phyloP scores from a whole-genome alignment of 2,113 vertebrate genomes.

The Lanius collurio region DNA sequence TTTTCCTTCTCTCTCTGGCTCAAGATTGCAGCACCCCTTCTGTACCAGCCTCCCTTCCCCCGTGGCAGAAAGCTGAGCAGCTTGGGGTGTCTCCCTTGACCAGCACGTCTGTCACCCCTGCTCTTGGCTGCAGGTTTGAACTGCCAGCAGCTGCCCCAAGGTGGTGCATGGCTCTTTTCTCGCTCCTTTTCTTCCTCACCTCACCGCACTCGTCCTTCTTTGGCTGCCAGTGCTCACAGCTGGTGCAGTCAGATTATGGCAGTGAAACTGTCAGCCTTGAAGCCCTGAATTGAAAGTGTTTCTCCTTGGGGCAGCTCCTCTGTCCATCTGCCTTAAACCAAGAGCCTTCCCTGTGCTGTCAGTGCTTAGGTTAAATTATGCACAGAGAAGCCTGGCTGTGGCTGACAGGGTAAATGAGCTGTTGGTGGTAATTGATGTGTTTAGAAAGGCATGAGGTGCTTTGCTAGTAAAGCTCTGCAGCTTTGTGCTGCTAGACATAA shows the following conservation, averaged over 20 bases:
- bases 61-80: neutral
- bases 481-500: neutral
- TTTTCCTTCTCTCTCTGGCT: conserved; percentile 25
- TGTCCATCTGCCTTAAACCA: neutral
- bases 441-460: neutral
- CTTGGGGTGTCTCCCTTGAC: neutral
- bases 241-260: neutral
- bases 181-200: neutral
- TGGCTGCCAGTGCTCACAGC: neutral
- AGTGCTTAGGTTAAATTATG: neutral
- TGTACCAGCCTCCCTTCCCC: conserved; percentile 35
- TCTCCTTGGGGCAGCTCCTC: neutral
- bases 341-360: neutral
- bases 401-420: neutral
- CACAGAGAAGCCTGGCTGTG: fast-evolving
- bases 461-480: neutral
- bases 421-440: neutral
- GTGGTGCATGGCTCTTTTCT: neutral
- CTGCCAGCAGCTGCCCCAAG: neutral
- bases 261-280: neutral
- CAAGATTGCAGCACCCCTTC: neutral
- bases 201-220: neutral
- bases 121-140: neutral
- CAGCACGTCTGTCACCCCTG: neutral
- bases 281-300: neutral